phyloP scores from a whole-genome alignment of 2,888 invertebrate genomes.

The Macaria liturata region DNA sequence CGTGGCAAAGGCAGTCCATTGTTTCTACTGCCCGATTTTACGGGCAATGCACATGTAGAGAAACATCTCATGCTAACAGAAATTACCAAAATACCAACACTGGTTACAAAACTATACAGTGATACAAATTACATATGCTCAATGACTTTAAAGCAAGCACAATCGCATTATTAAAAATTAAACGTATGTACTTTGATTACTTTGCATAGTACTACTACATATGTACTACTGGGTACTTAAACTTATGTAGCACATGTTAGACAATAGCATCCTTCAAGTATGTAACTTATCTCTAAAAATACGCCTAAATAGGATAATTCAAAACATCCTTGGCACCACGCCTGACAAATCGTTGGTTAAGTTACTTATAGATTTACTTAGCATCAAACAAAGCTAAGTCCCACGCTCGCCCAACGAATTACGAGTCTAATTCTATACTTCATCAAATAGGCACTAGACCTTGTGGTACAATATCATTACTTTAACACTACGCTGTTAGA shows the following conservation, averaged over 20 bases:
- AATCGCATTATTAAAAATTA: no score
- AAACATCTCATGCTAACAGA: constrained; percentile 36
- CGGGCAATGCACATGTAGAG: constrained; percentile 58
- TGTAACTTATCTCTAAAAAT: no score
- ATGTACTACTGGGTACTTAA: no score
- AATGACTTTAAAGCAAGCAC: no score
- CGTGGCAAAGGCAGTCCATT: constrained; percentile 60
- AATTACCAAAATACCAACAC: constrained; percentile 15
- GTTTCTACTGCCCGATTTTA: constrained; percentile 72
- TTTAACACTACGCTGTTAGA: constrained; percentile 9
- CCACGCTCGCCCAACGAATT: constrained; percentile 64
- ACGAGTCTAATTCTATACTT: constrained; percentile 47
- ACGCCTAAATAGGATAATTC: constrained; percentile 6
- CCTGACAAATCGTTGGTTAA: constrained; percentile 45
- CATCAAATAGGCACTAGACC: constrained; percentile 39
- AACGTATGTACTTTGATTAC: no score
- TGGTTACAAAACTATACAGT: constrained; percentile 25
- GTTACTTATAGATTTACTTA: constrained; percentile 24
- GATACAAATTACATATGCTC: neutral
- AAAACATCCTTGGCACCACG: constrained; percentile 61
- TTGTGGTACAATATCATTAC: constrained; percentile 26
- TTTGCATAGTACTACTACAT: no score
- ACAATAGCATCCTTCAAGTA: no score
- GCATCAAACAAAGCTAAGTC: constrained; percentile 58
- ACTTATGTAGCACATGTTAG: no score